A percentile compares a stretch with the other conserved stretches of the same genome.
Evolutionary conservation across 2,888 invertebrate genomes (phyloP).

Genomic region (Caradrina kadenii): DNA sequence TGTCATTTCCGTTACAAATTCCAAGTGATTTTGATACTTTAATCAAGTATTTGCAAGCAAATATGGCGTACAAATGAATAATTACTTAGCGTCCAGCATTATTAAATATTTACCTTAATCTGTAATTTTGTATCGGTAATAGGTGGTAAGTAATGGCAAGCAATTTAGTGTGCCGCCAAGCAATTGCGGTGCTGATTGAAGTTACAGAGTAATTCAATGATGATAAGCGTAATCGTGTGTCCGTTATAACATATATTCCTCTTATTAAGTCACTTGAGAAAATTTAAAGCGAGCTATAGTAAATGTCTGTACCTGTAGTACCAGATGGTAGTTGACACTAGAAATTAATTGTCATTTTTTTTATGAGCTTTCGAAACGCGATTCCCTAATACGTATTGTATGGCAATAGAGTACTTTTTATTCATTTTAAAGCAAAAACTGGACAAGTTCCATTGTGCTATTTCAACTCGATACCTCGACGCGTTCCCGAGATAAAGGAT

Average conservation of each 20-base stretch:
- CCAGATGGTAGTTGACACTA: too few species aligned
- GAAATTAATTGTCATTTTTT: too few species aligned
- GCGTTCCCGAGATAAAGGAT: too few species aligned
- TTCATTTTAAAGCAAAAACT: too few species aligned
- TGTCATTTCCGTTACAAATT: conserved; percentile 62
- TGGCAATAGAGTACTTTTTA: too few species aligned
- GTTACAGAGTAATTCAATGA: conserved; percentile 38
- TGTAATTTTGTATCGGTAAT: conserved; percentile 39
- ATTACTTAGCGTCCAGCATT: conserved; percentile 17
- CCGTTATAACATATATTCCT: conserved; percentile 46
- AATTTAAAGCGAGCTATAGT: conserved; percentile 15
- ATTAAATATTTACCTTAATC: conserved; percentile 38
- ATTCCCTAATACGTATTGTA: too few species aligned
- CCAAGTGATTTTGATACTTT: conserved; percentile 13
- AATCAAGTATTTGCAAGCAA: conserved; percentile 25
- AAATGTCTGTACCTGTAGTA: not conserved
- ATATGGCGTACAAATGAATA: conserved; percentile 29
- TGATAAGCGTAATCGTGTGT: conserved; percentile 28
- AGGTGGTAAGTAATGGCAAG: conserved; percentile 34
- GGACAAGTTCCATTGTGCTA: too few species aligned
- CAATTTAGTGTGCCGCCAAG: conserved; percentile 35
- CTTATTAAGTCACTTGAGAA: conserved; percentile 20
- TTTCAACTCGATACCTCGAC: too few species aligned
- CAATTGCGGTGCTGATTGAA: conserved; percentile 42
- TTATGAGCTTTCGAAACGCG: too few species aligned